A percentile compares a stretch with the other conserved stretches of the same genome.
phyloP scores from a whole-genome alignment of 2,888 invertebrate genomes.

The Bombyx huttoni region DNA sequence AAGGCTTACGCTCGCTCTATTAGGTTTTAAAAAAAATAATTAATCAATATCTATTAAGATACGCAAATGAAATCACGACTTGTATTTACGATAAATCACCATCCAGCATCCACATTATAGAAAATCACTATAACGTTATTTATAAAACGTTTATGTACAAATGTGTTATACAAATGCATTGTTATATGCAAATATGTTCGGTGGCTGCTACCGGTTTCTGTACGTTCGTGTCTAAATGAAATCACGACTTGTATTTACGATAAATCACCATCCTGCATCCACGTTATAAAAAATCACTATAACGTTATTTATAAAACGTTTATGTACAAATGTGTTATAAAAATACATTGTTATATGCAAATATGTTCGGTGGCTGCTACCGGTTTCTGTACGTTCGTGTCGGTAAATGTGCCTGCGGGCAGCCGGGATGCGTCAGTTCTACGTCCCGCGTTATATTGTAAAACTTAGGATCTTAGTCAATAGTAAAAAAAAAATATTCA shows the following conservation, averaged over 20 bases:
- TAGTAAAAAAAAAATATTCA: too few species aligned
- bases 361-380: slow-evolving; percentile 10
- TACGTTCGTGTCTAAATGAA: slow-evolving; percentile 31
- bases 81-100: too few species aligned
- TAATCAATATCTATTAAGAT: too few species aligned
- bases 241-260: too few species aligned
- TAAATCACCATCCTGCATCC: too few species aligned
- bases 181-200: slow-evolving; percentile 11
- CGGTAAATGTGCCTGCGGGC: slow-evolving; percentile 23
- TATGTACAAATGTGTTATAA: background rate
- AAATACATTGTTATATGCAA: slow-evolving; percentile 10
- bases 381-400: slow-evolving; percentile 25
- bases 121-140: too few species aligned
- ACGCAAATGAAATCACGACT: too few species aligned
- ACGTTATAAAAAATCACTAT: too few species aligned
- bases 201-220: slow-evolving; percentile 14
- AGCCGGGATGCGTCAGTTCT: slow-evolving; percentile 17
- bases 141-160: background rate
- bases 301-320: too few species aligned
- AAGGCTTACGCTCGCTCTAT: too few species aligned
- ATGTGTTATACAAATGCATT: background rate
- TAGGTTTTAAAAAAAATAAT: too few species aligned
- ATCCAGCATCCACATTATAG: too few species aligned
- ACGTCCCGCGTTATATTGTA: slow-evolving; percentile 3
- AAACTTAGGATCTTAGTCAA: background rate